phyloP scores from a whole-genome alignment of 2,113 vertebrate genomes.

The Hemibagrus wyckioides region DNA sequence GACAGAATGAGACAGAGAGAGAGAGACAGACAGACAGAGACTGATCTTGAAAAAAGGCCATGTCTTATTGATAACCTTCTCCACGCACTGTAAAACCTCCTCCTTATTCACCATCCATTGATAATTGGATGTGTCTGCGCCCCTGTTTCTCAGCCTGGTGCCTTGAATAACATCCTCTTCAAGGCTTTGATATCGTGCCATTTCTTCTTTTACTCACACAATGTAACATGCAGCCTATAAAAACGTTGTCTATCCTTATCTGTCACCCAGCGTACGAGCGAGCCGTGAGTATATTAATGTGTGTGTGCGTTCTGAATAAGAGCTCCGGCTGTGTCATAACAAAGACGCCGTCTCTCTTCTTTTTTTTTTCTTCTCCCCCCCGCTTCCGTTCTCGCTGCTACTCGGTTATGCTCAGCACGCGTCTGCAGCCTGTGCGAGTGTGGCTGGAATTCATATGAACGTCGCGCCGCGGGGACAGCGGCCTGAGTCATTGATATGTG shows the following conservation, averaged over 20 bases:
- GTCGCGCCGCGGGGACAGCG: conserved; percentile 66
- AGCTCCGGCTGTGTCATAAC: conserved; percentile 44
- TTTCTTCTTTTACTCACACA: conserved; percentile 14
- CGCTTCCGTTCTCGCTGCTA: conserved; percentile 58
- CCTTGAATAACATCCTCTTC: conserved; percentile 30
- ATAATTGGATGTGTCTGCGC: conserved; percentile 21
- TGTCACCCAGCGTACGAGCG: conserved; percentile 27
- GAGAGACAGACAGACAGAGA: conserved; percentile 13
- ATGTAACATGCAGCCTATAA: conserved; percentile 21
- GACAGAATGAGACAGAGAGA: not conserved
- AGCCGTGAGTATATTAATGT: conserved; percentile 26
- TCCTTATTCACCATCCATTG: conserved; percentile 27
- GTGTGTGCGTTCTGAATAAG: conserved; percentile 36
- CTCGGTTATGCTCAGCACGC: conserved; percentile 76
- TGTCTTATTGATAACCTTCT: conserved; percentile 47
- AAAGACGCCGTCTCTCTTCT: conserved; percentile 43
- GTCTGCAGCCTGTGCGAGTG: conserved; percentile 68
- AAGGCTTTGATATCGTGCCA: conserved; percentile 42
- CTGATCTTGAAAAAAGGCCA: conserved; percentile 43
- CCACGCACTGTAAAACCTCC: conserved; percentile 18
- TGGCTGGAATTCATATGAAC: conserved; percentile 80
- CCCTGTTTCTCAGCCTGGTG: conserved; percentile 21
- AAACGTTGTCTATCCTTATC: conserved; percentile 37
- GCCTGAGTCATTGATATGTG: conserved; percentile 79
- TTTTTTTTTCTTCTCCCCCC: conserved; percentile 28